These are phyloP conservation scores for Notolabrus celidotus DNA, from an alignment of 2,797 vertebrate species.

Conservation along the genomic window DNA sequence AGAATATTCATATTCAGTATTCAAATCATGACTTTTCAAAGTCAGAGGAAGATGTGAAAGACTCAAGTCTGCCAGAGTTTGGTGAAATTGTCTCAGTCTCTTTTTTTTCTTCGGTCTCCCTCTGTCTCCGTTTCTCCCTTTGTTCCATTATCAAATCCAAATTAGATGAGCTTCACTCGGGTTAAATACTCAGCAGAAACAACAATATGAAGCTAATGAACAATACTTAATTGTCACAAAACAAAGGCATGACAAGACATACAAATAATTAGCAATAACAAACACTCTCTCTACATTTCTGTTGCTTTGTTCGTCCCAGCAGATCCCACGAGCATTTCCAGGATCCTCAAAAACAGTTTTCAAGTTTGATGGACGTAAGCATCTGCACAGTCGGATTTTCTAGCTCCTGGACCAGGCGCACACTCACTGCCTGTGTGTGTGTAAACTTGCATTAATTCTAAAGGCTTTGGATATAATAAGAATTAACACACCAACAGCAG, in stretches of 20 bases:
- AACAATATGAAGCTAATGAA: slow-evolving; percentile 34
- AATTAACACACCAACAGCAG: slow-evolving; percentile 30
- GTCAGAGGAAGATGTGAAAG: slow-evolving; percentile 61
- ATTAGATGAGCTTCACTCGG: slow-evolving; percentile 49
- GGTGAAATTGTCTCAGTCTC: slow-evolving; percentile 32
- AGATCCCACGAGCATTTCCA: slow-evolving; percentile 25
- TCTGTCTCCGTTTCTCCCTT: slow-evolving; percentile 14
- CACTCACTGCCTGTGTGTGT: slow-evolving; percentile 14
- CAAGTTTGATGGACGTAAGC: slow-evolving; percentile 18
- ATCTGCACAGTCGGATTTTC: slow-evolving; percentile 20
- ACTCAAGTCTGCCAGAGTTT: slow-evolving; percentile 61
- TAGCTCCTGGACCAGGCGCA: slow-evolving; percentile 14
- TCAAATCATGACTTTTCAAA: slow-evolving; percentile 74
- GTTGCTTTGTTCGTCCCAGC: background rate
- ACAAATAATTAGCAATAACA: slow-evolving; percentile 45
- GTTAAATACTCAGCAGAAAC: slow-evolving; percentile 42
- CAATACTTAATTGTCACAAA: slow-evolving; percentile 9
- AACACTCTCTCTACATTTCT: slow-evolving; percentile 6
- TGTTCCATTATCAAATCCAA: slow-evolving; percentile 50
- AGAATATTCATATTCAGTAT: slow-evolving; percentile 62
- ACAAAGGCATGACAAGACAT: slow-evolving; percentile 29
- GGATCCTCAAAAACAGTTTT: slow-evolving; percentile 20
- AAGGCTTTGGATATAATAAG: slow-evolving; percentile 30
- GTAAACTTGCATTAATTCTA: slow-evolving; percentile 15
- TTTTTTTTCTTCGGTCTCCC: background rate